Base-by-base conservation (phyloP, 92 coral and sea anemone genomes). In the Parazoanthus swiftii region DNA sequence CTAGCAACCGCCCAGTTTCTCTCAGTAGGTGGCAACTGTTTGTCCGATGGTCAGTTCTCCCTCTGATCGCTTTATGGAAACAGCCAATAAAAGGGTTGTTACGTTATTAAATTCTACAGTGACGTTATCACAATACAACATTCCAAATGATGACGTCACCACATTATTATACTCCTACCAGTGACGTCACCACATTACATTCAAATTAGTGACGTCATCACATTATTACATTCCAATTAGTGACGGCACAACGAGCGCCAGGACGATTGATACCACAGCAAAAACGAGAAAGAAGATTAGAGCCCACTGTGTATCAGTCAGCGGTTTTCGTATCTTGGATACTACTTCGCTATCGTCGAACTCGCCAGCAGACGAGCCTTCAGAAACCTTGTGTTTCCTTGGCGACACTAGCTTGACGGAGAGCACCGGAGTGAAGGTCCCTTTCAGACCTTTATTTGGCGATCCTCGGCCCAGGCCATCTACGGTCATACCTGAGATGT, bases 281-380 rank as follows among this genome's bases (percentile, higher is more conserved):
- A 96, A 95, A 21, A 94, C 98, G 8, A 93, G 75, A 88, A 96
- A 96, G 91, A 95, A 93, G 10, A 96, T 92, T 86, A 92, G 75
- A 21, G 99, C 98, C 95, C 96, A 92, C 86, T 96, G 98, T n/a
- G 85, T 94, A 63, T 96, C 99, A 23, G 98, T 92, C 36, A 96
- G 90, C 43, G 91, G 82, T 85, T 90, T 90, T 43, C 90, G 86
- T 67, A 59, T 91, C n/a, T 90, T 65, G 39, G 59, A 71, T 37
- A 79, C 89, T 3, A 68, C 92, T 37, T 83, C 91, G 18, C 73
- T 56, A 21, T 86, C 90, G 3, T 67, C 71, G 50, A 70, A 89
- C 8, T 86, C 91, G 20, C 65, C 88, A n/a, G 81, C 86, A 58
- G 89, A 79, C 70, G 88, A 86, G 71, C 91, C 85, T 74, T 90